Evolutionary conservation across 1,140 invertebrate species (phyloP).

Genomic region (Cotesia vestalis): DNA sequence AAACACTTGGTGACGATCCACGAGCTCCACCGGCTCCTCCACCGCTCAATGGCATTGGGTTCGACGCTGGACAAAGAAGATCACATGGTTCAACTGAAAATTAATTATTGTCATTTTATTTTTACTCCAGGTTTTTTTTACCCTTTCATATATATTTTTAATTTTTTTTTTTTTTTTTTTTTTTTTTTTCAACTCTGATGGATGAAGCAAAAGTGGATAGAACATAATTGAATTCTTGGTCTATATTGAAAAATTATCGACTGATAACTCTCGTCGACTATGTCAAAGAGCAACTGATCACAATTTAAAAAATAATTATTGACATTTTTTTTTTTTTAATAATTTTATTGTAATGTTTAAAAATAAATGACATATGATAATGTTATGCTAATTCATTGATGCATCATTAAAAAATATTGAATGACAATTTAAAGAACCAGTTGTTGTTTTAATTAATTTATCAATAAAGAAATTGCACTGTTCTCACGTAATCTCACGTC

Average conservation of each 20-base stretch:
- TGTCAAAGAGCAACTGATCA: no score
- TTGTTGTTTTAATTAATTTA: slow-evolving; percentile 16
- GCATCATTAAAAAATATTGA: neutral
- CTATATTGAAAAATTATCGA: no score
- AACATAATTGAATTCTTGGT: no score
- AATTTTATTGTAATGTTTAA: no score
- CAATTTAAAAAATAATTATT: no score
- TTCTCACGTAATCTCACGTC: slow-evolving; percentile 9
- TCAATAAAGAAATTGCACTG: slow-evolving; percentile 13
- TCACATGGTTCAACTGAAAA: slow-evolving; percentile 78
- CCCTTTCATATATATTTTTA: neutral
- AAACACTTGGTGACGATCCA: slow-evolving; percentile 63
- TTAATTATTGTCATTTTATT: neutral
- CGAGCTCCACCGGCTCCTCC: slow-evolving; percentile 54
- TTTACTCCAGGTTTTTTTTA: neutral
- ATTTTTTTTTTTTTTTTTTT: neutral
- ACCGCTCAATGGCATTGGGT: slow-evolving; percentile 70
- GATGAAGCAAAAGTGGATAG: no score
- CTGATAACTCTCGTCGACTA: no score
- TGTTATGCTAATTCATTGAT: no score
- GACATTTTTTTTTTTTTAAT: no score
- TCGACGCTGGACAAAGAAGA: slow-evolving; percentile 72
- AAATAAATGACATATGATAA: no score
- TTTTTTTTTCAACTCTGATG: no score
- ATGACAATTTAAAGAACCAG: slow-evolving; percentile 14